Evolutionary conservation across 2,113 vertebrate species (phyloP), one percentile per base, ranked within the genome.

Genomic region (Carettochelys insculpta): DNA sequence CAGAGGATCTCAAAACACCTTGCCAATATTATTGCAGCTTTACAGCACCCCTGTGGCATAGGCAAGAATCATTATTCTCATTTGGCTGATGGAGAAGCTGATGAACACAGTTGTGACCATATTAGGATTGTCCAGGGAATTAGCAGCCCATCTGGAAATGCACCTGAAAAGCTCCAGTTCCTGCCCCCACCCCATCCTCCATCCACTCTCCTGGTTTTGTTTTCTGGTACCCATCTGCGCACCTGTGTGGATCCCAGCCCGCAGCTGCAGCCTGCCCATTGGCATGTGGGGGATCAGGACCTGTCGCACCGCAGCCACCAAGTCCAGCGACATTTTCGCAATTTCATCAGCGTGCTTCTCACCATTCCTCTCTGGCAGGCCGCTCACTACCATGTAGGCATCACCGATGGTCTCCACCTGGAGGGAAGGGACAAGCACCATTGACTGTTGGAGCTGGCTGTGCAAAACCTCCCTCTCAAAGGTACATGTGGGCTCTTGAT

Each of bases 341-440:
- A 99, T 98, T 95, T 99, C 98, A 0, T 99, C 97, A 0, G 98
- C 98, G 0, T 98, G 99, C 47, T 88, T 97, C 24, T 96, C 96
- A 25, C 98, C 98, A 1, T 99, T 99, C 92, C 98, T 98, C 96
- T 99, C 98, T 0, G 99, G 98, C 48, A 99, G 96, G 19, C 98
- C 98, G 0, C 98, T 99, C 83, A 97, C 99, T 14, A 99, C 98
- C 98, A 99, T 99, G 97, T 99, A 99, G 1, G 98, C 98, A 5
- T 99, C 98, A 1, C 99, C 98, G 0, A 99, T 99, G 9, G 98
- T 99, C 95, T 98, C 99, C 91, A 99, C 98, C 98, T 98, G 80
- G 3, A 2, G 17, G 76, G 11, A 82, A 83, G 52, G 85, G 27
- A 4, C 47, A 45, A 0, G 0, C n/a, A 9, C 51, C 71, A 52